These are phyloP conservation scores for Silvanus unidentatus DNA, from an alignment of 2,888 invertebrate genomes.

Conservation along the genomic window DNA sequence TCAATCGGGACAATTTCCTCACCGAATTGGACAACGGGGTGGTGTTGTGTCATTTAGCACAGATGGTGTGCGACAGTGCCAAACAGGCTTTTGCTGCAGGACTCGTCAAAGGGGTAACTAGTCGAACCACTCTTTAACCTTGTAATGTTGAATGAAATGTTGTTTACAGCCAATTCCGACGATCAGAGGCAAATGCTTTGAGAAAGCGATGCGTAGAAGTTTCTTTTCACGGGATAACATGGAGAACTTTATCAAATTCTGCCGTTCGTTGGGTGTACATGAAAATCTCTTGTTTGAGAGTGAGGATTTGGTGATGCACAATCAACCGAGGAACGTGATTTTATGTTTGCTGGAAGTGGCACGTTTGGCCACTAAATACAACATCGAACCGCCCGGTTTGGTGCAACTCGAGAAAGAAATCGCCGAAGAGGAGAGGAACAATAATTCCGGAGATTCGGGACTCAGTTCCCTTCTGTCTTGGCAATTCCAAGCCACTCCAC, in stretches of 20 bases:
- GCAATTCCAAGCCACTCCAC: constrained; percentile 59
- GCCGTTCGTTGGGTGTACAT: constrained; percentile 76
- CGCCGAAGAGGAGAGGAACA: constrained; percentile 66
- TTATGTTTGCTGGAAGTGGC: constrained; percentile 81
- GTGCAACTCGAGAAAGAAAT: constrained; percentile 83
- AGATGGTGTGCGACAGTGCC: constrained; percentile 71
- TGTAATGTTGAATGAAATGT: not conserved
- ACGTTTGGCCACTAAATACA: constrained; percentile 69
- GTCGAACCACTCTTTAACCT: too few species aligned
- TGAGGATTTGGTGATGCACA: constrained; percentile 80
- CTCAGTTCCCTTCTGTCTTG: constrained; percentile 58
- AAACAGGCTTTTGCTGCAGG: constrained; percentile 60
- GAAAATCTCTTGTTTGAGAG: constrained; percentile 86
- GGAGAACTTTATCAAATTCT: constrained; percentile 84
- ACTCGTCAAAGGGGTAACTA: constrained; percentile 43
- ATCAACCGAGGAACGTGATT: constrained; percentile 77
- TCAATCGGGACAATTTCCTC: constrained; percentile 74
- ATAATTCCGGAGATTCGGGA: constrained; percentile 60
- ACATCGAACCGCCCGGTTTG: constrained; percentile 74
- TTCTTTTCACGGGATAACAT: constrained; percentile 88
- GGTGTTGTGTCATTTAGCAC: constrained; percentile 73
- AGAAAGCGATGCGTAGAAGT: constrained; percentile 74
- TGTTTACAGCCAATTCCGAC: constrained; percentile 58
- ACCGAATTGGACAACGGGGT: constrained; percentile 79
- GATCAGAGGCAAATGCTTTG: constrained; percentile 73